Base-by-base conservation (phyloP, 2,113 vertebrate genomes). In the Rhinoptilus africanus region DNA sequence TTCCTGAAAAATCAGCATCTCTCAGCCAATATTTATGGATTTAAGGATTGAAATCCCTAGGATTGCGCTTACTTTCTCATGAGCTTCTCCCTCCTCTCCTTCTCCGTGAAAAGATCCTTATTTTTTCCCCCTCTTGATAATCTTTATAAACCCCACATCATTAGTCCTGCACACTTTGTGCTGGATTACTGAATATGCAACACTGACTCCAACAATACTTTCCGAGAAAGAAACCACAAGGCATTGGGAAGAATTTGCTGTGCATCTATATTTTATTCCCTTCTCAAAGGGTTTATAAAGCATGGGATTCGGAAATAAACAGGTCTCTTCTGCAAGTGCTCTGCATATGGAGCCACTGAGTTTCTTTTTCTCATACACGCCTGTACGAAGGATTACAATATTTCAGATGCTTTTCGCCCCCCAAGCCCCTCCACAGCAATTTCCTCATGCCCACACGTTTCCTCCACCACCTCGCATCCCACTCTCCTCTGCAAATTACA, bases 231-330 rank as follows among this genome's bases (percentile, higher is more conserved):
- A 90, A 74, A 79, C 41, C 79, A 23, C 7, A 91, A 87, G 71
- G 48, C 30, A 59, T 50, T 48, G 37, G 80, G 45, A 91, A 88
- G 93, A 93, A 93, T 94, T 22, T 53, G 80, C 54, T 41, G 37
- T 62, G 26, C 54, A 56, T 43, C 59, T 82, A 68, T n/a, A 66
- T 74, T 78, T 90, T 81, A 91, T 82, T 88, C 85, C 47, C 57
- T 81, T 57, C 84, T 84, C 8, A 50, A 54, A 53, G 60, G 76
- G 56, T 72, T 95, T 72, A 45, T 63, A 51, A 76, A 93, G 62
- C 90, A 71, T 60, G 60, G 71, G 92, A 87, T 86, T 72, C 34
- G 21, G 82, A 92, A 97, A 96, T 86, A 94, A 94, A 96, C 88
- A 97, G 84, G 78, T 95, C 74, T 78, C 67, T 95, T 85, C 76